phyloP scores from a whole-genome alignment of 2,888 invertebrate species.

The Gasteruption jaculator region DNA sequence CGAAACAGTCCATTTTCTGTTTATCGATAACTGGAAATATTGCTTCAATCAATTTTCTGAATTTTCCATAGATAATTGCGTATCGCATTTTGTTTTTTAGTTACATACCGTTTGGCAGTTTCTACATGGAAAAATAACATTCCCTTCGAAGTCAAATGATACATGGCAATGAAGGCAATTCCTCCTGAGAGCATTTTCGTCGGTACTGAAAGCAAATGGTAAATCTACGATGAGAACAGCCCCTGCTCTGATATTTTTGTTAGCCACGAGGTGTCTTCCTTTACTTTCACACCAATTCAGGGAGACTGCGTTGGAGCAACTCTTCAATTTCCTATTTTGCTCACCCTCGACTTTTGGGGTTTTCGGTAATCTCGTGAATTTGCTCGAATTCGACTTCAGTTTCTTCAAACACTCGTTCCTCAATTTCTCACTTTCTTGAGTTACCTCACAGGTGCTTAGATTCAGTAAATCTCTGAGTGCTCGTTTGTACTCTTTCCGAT shows the following conservation, averaged over 20 bases:
- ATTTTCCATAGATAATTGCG: not conserved
- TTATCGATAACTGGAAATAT: no score
- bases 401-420: not conserved
- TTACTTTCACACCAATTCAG: constrained; percentile 27
- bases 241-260: constrained; percentile 48
- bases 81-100: not conserved
- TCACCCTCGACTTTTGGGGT: constrained; percentile 31
- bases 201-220: constrained; percentile 42
- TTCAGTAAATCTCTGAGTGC: no score
- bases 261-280: constrained; percentile 51
- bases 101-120: constrained; percentile 41
- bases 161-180: constrained; percentile 44
- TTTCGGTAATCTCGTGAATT: constrained; percentile 8
- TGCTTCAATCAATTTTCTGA: no score
- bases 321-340: constrained; percentile 28
- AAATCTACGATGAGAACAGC: constrained; percentile 40
- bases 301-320: constrained; percentile 38
- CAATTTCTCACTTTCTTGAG: constrained; percentile 9
- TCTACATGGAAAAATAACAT: constrained; percentile 36
- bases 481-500: no score
- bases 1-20: no score
- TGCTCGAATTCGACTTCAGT: not conserved
- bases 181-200: constrained; percentile 31
- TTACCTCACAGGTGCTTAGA: constrained; percentile 5
- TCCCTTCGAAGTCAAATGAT: constrained; percentile 29